These are phyloP conservation scores for Toxotes chatareus DNA, from an alignment of 2,113 vertebrate species.

Conservation along the genomic window DNA sequence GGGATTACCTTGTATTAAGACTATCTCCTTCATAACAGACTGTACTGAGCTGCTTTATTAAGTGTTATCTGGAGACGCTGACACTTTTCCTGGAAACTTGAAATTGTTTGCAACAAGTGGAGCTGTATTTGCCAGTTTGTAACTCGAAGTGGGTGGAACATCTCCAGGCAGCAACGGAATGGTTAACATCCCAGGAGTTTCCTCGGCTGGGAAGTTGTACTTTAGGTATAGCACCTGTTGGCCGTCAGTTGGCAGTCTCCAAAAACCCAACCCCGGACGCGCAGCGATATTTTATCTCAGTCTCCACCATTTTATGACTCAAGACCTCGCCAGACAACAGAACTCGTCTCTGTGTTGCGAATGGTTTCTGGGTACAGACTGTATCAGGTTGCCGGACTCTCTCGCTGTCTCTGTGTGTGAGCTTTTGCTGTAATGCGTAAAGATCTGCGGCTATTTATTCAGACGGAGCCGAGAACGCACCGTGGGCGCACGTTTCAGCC, in stretches of 20 bases:
- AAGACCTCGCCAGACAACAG: conserved; percentile 65
- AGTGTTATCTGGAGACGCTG: background rate
- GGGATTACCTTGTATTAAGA: background rate
- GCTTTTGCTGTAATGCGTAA: conserved; percentile 63
- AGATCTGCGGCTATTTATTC: conserved; percentile 60
- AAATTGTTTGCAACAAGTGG: background rate
- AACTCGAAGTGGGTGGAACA: background rate
- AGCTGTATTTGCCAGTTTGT: background rate
- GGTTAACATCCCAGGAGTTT: conserved; percentile 83
- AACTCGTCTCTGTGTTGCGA: conserved; percentile 46
- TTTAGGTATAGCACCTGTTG: conserved; percentile 90
- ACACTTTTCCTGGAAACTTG: conserved; percentile 5
- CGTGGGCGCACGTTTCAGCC: conserved; percentile 49
- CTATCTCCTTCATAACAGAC: background rate
- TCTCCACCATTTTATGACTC: conserved; percentile 63
- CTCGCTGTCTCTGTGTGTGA: conserved; percentile 37
- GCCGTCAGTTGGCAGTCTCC: conserved; percentile 80
- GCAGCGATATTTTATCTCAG: conserved; percentile 70
- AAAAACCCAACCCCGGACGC: conserved; percentile 54
- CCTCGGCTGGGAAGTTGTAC: conserved; percentile 74
- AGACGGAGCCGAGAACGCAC: conserved; percentile 56
- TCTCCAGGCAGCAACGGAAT: conserved; percentile 65
- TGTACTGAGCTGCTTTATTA: background rate
- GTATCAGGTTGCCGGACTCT: conserved; percentile 67
- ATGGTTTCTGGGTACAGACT: conserved; percentile 49